These are phyloP conservation scores for Rhinolophus sinicus DNA, from an alignment of 2,113 vertebrate genomes.

Conservation along the genomic window DNA sequence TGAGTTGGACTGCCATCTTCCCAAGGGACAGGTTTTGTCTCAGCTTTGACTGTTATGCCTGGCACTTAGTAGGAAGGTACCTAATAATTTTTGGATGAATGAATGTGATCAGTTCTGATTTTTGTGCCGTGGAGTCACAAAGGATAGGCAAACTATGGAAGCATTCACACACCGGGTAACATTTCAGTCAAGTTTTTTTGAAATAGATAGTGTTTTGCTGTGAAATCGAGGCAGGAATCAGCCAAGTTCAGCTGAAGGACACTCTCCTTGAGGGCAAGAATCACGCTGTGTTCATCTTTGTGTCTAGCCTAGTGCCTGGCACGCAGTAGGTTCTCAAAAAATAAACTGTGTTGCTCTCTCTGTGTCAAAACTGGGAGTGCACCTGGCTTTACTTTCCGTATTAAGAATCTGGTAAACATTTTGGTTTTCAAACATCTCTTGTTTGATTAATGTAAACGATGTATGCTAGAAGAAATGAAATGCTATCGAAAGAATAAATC, in stretches of 20 bases:
- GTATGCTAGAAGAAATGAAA: slow-evolving; percentile 41
- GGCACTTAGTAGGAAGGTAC: neutral
- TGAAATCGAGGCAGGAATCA: neutral
- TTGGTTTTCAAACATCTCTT: slow-evolving; percentile 14
- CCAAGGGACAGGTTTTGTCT: neutral
- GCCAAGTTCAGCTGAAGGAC: neutral
- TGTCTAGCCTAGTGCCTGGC: neutral
- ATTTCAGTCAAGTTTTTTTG: neutral
- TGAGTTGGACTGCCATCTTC: neutral
- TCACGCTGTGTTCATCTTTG: neutral
- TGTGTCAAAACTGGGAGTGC: neutral
- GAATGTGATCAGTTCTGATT: neutral
- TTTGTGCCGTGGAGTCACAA: neutral
- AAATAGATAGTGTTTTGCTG: neutral
- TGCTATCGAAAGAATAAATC: slow-evolving; percentile 30
- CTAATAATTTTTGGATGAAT: neutral
- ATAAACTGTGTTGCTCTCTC: neutral
- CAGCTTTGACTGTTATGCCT: neutral
- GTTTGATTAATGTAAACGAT: slow-evolving; percentile 12
- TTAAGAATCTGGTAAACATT: slow-evolving; percentile 30
- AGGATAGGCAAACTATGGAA: neutral
- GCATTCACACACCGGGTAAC: neutral
- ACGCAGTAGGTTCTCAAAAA: neutral
- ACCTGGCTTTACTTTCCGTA: neutral
- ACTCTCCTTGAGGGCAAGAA: neutral